These are phyloP conservation scores for Xenopus borealis DNA, from an alignment of 2,113 vertebrate genomes.

Conservation along the genomic window DNA sequence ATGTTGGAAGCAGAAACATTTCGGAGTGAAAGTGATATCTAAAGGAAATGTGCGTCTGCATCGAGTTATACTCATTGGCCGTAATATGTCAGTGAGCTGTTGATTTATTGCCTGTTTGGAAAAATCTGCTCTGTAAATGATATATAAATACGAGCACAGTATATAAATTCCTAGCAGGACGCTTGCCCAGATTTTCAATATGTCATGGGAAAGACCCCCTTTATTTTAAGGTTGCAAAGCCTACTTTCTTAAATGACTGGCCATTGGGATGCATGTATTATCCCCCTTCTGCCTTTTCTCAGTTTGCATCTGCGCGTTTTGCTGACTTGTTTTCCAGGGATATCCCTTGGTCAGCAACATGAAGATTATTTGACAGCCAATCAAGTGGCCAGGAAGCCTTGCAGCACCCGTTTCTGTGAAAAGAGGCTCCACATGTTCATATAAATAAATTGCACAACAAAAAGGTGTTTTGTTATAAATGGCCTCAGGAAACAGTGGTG, in stretches of 20 bases:
- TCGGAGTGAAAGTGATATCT: not conserved
- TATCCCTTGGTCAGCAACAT: not conserved
- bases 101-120: constrained; percentile 34
- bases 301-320: not conserved
- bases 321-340: not conserved
- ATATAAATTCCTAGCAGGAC: constrained; percentile 32
- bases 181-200: constrained; percentile 11
- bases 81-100: constrained; percentile 7
- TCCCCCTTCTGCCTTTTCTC: not conserved
- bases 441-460: not conserved
- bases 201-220: constrained; percentile 1
- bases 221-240: constrained; percentile 8
- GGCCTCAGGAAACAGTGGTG: not conserved
- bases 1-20: not conserved
- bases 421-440: not conserved
- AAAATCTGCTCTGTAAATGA: constrained; percentile 17
- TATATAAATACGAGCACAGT: constrained; percentile 31
- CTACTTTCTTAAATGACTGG: not conserved
- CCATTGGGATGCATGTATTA: not conserved
- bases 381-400: not conserved
- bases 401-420: not conserved
- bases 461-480: not conserved
- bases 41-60: constrained; percentile 15
- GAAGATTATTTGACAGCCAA: not conserved
- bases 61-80: constrained; percentile 23